These are phyloP conservation scores for Cetoscarus ocellatus DNA, from an alignment of 2,797 vertebrate genomes.

Conservation along the genomic window DNA sequence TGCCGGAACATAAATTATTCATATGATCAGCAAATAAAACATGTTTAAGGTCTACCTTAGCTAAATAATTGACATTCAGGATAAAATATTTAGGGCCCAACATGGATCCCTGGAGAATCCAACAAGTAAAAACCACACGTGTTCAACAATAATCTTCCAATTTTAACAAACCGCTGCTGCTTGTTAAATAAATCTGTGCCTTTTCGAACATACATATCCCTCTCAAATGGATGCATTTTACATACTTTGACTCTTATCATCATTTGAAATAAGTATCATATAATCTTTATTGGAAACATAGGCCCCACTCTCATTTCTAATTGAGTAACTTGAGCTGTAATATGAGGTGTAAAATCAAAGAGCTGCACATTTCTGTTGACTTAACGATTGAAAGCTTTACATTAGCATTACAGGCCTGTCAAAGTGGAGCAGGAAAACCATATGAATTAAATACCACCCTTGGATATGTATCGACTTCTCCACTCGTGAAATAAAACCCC, in stretches of 20 bases:
- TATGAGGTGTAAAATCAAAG: slow-evolving; percentile 2
- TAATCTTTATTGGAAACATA: neutral
- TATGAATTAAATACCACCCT: slow-evolving; percentile 15
- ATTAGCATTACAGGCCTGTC: slow-evolving; percentile 12
- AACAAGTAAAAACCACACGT: too few species aligned
- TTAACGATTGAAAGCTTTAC: slow-evolving; percentile 13
- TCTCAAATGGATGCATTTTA: neutral
- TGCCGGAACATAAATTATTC: too few species aligned
- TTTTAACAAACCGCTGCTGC: too few species aligned
- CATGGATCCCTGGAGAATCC: too few species aligned
- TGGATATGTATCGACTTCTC: slow-evolving; percentile 16
- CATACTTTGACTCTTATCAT: neutral
- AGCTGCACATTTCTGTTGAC: neutral
- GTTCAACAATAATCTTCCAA: too few species aligned
- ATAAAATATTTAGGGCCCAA: too few species aligned
- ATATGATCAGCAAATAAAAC: too few species aligned
- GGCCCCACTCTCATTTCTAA: neutral
- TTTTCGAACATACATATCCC: too few species aligned
- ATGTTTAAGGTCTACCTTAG: too few species aligned
- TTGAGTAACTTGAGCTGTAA: neutral
- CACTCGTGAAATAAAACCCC: slow-evolving; percentile 36
- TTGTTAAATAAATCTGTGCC: too few species aligned
- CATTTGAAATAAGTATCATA: neutral
- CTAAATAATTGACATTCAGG: too few species aligned
- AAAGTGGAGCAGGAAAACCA: neutral